phyloP scores from a whole-genome alignment of 1,140 invertebrate species.

The Caenorhabditis latens region DNA sequence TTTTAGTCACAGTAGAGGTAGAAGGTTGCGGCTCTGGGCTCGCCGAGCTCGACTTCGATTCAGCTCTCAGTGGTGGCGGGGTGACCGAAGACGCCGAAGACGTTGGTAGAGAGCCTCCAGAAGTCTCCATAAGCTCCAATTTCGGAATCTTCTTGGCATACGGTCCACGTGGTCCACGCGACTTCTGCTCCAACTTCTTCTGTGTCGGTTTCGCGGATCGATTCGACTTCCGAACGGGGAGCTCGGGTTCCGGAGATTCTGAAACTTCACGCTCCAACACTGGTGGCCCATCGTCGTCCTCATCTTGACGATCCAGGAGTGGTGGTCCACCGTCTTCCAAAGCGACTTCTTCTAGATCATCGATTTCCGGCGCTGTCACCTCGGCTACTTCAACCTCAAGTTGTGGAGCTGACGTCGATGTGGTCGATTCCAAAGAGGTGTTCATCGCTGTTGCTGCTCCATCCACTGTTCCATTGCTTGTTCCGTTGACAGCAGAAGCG shows the following conservation, averaged over 20 bases:
- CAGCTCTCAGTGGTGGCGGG: not conserved
- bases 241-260: not conserved
- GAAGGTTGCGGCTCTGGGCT: not conserved
- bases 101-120: not conserved
- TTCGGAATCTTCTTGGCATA: not conserved
- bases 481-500: not conserved
- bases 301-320: not conserved
- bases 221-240: not conserved
- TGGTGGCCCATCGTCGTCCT: not conserved
- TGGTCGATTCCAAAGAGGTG: no score
- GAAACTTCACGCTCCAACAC: not conserved
- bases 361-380: not conserved
- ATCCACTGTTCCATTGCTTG: no score
- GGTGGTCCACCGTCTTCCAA: constrained; percentile 9
- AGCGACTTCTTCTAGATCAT: not conserved
- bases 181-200: not conserved
- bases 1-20: no score
- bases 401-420: no score
- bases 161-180: not conserved
- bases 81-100: constrained; percentile 10
- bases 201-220: constrained; percentile 7
- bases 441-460: no score
- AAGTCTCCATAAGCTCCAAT: not conserved
- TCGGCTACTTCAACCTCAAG: not conserved
- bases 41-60: no score